Evolutionary conservation across 2,797 vertebrate genomes (phyloP), one percentile per base, ranked within the genome.

Genomic region (Gymnopithys bicolor): DNA sequence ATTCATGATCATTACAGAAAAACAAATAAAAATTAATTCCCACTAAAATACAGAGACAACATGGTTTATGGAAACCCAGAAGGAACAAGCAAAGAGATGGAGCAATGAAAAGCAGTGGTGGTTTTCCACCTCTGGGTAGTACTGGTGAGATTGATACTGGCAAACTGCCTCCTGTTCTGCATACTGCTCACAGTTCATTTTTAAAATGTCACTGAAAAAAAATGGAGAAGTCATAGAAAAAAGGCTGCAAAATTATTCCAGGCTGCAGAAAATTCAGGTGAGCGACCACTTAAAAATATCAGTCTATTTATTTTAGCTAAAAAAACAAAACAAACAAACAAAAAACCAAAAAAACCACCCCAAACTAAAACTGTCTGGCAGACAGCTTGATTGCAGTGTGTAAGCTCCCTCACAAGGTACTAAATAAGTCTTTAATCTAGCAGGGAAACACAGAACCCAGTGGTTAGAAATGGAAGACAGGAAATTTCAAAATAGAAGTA

Each of bases 41-140:
- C 14, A 33, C 13, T 60, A 55, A 87, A 81, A 64, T 27, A 25
- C 5, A 56, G n/a, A 35, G 7, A 49, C 13, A 39, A 32, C 8
- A 5, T 11, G 7, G 14, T 22, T 86, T 75, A 85, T 69, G 51
- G 39, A 84, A 74, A 70, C 8, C 25, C 71, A 5, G 1, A 45
- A 83, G 19, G 49, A 85, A 16, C 22, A 69, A 59, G 18, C 1
- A 56, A 45, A 35, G 28, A 71, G 48, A 35, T 59, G 19, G 10
- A 70, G 5, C 45, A 63, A 32, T 35, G n/a, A 88, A 77, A 80
- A 87, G 16, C 32, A 52, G 11, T 77, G 41, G 18, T 81, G 49
- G 48, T 86, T 93, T 93, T 87, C 68, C 66, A 33, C 75, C 79
- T 92, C 66, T 87, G 92, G 78, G 71, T 71, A 89, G 33, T 63